Percentiles rank a stretch among this genome's conserved stretches.
Evolutionary conservation across 2,113 vertebrate genomes (phyloP).

Genomic region (Salminus brasiliensis): DNA sequence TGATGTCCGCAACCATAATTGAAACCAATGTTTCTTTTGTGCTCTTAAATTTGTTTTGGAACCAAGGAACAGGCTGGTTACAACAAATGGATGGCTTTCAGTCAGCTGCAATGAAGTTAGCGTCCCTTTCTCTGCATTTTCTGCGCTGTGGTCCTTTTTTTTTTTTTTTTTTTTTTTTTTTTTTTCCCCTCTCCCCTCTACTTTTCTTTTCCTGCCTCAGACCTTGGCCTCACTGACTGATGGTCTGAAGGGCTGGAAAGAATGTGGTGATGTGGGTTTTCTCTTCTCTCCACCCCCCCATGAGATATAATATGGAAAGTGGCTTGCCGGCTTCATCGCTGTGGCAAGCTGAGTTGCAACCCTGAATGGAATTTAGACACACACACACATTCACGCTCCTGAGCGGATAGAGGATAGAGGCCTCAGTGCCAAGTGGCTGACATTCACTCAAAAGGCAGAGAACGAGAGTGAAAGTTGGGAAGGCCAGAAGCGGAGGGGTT

Average conservation of each 20-base stretch:
- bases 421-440: conserved; percentile 1
- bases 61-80: background rate
- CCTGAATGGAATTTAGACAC: conserved; percentile 41
- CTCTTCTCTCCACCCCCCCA: background rate
- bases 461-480: background rate
- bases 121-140: background rate
- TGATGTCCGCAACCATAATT: background rate
- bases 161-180: too few relatives aligned
- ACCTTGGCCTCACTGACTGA: conserved; percentile 30
- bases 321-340: background rate
- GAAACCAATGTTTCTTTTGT: background rate
- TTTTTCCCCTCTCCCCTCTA: too few relatives aligned
- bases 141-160: background rate
- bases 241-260: conserved; percentile 43
- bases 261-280: conserved; percentile 18
- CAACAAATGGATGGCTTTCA: background rate
- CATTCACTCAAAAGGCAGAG: background rate
- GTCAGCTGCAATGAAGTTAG: background rate
- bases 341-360: conserved; percentile 22
- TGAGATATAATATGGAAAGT: conserved; percentile 24
- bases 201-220: background rate
- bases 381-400: conserved; percentile 3
- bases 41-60: background rate
- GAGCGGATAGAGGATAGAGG: background rate
- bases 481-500: conserved; percentile 25